Conservation (phyloP, 2,888 invertebrate species). For the Drosophila koepferae region DNA sequence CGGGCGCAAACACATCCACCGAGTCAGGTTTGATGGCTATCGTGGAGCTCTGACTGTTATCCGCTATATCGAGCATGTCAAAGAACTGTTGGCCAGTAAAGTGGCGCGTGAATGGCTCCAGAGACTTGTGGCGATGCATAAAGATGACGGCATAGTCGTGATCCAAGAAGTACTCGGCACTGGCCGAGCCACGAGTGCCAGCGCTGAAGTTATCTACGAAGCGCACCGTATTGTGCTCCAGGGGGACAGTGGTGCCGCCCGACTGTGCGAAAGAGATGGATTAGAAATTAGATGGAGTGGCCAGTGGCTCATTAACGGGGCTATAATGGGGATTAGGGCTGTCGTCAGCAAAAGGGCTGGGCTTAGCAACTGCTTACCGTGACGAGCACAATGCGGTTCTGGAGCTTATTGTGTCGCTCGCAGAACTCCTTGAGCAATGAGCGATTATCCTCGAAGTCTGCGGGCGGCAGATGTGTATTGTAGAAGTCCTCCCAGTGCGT, state of each 20-base stretch:
- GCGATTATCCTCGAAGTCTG: conserved; percentile 91
- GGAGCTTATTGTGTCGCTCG: conserved; percentile 88
- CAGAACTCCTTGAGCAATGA: conserved; percentile 91
- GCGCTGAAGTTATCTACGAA: conserved; percentile 99
- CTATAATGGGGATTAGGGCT: conserved; percentile 22
- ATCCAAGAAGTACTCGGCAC: conserved; percentile 97
- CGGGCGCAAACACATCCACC: conserved; percentile 89
- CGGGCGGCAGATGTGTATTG: conserved; percentile 91
- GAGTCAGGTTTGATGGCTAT: conserved; percentile 91
- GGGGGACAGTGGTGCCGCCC: conserved; percentile 98
- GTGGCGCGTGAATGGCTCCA: conserved; percentile 96
- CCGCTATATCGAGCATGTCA: conserved; percentile 89
- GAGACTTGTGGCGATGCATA: conserved; percentile 94
- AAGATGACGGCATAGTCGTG: conserved; percentile 96
- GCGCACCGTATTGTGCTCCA: conserved; percentile 98
- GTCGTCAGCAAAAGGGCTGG: background rate
- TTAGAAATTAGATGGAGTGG: conserved; percentile 8
- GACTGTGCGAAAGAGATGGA: conserved; percentile 87
- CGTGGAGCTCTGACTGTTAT: conserved; percentile 87
- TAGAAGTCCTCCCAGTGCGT: conserved; percentile 94
- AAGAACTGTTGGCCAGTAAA: conserved; percentile 92
- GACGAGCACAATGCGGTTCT: conserved; percentile 90
- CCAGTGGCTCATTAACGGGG: conserved; percentile 25
- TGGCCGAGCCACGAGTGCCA: conserved; percentile 97
- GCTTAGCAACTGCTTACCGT: conserved; percentile 88